Evolutionary conservation across 2,113 vertebrate species (phyloP), one percentile per base, ranked within the genome.

Genomic region (Corydoras sp.): DNA sequence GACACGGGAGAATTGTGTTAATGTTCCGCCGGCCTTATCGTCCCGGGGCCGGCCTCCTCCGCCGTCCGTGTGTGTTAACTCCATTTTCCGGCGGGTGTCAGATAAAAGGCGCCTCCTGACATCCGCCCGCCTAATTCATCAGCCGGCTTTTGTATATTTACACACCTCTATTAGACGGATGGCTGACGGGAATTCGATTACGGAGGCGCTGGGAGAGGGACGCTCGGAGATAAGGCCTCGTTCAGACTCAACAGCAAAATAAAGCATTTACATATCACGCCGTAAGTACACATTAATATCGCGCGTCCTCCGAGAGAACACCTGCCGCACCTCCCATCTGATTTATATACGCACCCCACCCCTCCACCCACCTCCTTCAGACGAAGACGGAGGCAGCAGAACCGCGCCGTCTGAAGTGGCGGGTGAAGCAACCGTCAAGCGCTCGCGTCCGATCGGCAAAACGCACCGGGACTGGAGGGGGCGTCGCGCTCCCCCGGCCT

Each of bases 51-150:
- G 68, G 65, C 68, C 68, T 61, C 61, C 71, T 68, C 62, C 51
- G 35, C 13, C 13, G 64, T 71, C 72, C 75, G 66, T 72, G 60
- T 71, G 30, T 63, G 62, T 68, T 73, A 73, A 77, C 67, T 51
- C 58, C 66, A 64, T 49, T 68, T 65, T 60, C 72, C 74, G 68
- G 64, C 72, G 74, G 51, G 48, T 68, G 54, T 71, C 78, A 76
- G 71, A 77, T 65, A 77, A 80, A 77, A 61, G 55, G 58, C 65
- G 66, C 35, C 70, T 69, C 81, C 86, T 86, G 3, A 43, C 85
- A 89, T 88, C 61, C 59, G 10, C 43, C 62, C 18, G 35, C 60
- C 67, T 59, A 78, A 85, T 83, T 84, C 89, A 89, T 90, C 87
- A 58, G 30, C 67, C 81, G 50, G 56, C 70, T 74, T 72, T 66